These are phyloP conservation scores for Polypterus senegalus DNA, from an alignment of 2,113 vertebrate genomes.

Conservation along the genomic window DNA sequence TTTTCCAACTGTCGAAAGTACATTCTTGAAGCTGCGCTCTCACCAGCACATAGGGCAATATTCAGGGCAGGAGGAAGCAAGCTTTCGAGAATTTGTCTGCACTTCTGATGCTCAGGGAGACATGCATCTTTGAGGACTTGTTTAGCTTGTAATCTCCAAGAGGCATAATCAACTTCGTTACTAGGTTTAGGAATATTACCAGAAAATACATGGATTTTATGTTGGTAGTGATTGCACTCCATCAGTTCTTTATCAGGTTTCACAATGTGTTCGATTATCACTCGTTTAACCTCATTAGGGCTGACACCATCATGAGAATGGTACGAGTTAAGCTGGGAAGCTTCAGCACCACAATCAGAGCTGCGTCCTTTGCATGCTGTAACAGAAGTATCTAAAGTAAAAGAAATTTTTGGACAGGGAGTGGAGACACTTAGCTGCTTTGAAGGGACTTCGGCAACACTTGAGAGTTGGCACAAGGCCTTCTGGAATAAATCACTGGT, in stretches of 20 bases:
- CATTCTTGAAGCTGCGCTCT: neutral
- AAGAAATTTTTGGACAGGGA: neutral
- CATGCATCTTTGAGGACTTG: constrained; percentile 2
- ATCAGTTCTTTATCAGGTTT: neutral
- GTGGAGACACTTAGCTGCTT: neutral
- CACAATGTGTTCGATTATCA: constrained; percentile 8
- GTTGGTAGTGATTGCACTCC: too few relatives aligned
- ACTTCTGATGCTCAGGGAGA: neutral
- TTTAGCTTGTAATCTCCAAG: neutral
- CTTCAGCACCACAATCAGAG: too few relatives aligned
- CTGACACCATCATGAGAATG: too few relatives aligned
- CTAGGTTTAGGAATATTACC: constrained; percentile 1
- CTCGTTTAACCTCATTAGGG: neutral
- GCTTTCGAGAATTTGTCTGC: neutral
- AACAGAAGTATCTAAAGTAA: neutral
- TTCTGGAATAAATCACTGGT: too few relatives aligned
- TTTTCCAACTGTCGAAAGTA: constrained; percentile 13
- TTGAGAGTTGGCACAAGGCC: too few relatives aligned
- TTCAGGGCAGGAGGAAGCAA: constrained; percentile 10
- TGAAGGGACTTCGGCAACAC: neutral
- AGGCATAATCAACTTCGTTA: neutral
- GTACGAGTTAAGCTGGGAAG: too few relatives aligned
- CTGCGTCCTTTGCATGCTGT: neutral
- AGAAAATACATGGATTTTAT: neutral
- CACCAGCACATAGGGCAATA: constrained; percentile 1